phyloP scores from a whole-genome alignment of 2,797 vertebrate species.

The Pseudochaenichthys georgianus region DNA sequence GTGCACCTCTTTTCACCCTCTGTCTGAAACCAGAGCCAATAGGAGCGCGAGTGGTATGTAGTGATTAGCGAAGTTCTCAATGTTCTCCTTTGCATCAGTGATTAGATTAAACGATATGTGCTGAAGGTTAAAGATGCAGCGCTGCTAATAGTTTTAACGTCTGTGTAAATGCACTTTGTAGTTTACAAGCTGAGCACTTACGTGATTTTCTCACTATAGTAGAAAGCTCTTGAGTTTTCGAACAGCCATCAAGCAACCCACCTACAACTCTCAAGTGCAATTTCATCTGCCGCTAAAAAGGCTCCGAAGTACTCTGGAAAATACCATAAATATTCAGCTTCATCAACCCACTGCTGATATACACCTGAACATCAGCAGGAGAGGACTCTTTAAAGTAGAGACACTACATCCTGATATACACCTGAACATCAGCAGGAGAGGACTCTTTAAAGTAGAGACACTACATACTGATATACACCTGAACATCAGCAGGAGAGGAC shows the following conservation, averaged over 20 bases:
- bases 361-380: no score
- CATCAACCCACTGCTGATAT: conserved; percentile 51
- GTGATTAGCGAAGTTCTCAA: no score
- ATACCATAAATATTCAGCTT: no score
- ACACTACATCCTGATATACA: no score
- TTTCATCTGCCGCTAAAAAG: conserved; percentile 67
- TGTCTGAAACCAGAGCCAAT: no score
- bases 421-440: no score
- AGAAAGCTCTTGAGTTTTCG: conserved; percentile 68
- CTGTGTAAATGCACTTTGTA: conserved; percentile 36
- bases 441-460: no score
- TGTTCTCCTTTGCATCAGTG: neutral
- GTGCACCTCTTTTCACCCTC: no score
- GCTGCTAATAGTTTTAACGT: neutral
- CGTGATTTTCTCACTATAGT: conserved; percentile 66
- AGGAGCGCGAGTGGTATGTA: no score
- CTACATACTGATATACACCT: no score
- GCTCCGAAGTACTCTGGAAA: conserved; percentile 59
- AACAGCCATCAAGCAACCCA: conserved; percentile 65
- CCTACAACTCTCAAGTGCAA: conserved; percentile 75
- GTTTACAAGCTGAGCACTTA: conserved; percentile 55
- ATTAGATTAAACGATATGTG: conserved; percentile 7
- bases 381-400: no score
- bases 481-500: no score
- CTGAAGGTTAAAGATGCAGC: conserved; percentile 11